Base-by-base conservation (phyloP, 2,888 invertebrate species). In the Hydrotaea diabolus region DNA sequence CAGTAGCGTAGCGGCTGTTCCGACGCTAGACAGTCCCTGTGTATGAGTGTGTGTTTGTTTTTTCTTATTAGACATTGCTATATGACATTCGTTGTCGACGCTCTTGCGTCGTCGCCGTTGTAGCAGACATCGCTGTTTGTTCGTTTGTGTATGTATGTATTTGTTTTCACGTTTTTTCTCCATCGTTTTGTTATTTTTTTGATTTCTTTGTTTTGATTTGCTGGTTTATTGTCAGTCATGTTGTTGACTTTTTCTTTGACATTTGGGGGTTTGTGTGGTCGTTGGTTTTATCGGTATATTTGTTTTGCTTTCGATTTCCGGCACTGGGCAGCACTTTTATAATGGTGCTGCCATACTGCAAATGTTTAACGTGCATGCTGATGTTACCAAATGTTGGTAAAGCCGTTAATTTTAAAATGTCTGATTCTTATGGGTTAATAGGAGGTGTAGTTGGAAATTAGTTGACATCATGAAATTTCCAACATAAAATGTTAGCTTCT, bases 1-100 rank as follows among this genome's bases (percentile, higher is more conserved):
- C 66, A 15, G 31, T 7, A n/a, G n/a, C n/a, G n/a, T 31, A 31
- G 31, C 31, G 31, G 31, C 31, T 39, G 19, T 39, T 36, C 36
- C 11, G 36, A 0, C 26, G 59, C n/a, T n/a, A n/a, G n/a, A n/a
- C n/a, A n/a, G n/a, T n/a, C n/a, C n/a, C n/a, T 78, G 74, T 78
- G 74, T 26, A 17, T 64, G 71, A 36, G 62, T 73, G 39, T 69
- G 39, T 8, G 59, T 0, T 39, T 17, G 0, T 66, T 74, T 46
- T 78, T 81, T 85, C 77, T 77, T 46, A 80, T 82, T 80, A 82
- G 85, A 82, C 84, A 84, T 84, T 84, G 84, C 64, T 85, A 80
- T 85, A 82, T 85, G 85, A 82, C 82, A 85, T 82, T 85, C 79
- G 85, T 85, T 76, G 76, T 72, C 46, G 46, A 13, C 11, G 39